Conservation (phyloP, 2,888 invertebrate species). For the Cordylochernes scorpioides region DNA sequence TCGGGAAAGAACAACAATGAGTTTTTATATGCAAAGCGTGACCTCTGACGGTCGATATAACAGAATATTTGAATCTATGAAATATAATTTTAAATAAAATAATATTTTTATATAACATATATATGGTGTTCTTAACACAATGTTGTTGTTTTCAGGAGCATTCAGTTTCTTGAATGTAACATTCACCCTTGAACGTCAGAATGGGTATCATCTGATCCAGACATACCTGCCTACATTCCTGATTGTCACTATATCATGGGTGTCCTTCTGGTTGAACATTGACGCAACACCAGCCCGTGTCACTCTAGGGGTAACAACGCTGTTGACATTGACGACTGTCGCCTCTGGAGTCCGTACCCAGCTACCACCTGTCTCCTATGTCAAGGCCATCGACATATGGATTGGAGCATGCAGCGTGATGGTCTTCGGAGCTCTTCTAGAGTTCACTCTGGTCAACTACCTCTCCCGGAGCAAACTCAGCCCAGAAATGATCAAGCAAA, state of each 20-base stretch:
- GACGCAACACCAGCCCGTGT: constrained; percentile 9
- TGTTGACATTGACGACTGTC: constrained; percentile 9
- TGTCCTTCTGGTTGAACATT: constrained; percentile 9
- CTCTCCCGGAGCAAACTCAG: constrained; percentile 4
- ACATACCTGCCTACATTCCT: constrained; percentile 10
- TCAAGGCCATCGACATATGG: constrained; percentile 11
- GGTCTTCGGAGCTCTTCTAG: constrained; percentile 11
- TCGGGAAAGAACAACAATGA: too few species aligned
- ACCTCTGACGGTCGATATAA: too few species aligned
- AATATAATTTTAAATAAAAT: too few species aligned
- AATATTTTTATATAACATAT: too few species aligned
- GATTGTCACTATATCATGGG: constrained; percentile 11
- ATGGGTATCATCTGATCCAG: constrained; percentile 10
- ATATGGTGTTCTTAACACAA: too few species aligned
- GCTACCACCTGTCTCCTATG: constrained; percentile 12
- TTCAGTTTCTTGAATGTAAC: constrained; percentile 8
- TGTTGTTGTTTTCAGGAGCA: constrained; percentile 3
- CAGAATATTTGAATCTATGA: too few species aligned
- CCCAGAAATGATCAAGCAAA: too few species aligned
- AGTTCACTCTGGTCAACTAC: constrained; percentile 10
- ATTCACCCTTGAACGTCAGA: constrained; percentile 4
- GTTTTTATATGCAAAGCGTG: too few species aligned
- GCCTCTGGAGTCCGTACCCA: constrained; percentile 7
- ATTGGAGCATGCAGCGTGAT: constrained; percentile 12
- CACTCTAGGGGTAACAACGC: constrained; percentile 12